Evolutionary conservation across 2,113 vertebrate genomes (phyloP).

Genomic region (Hystrix cristata): DNA sequence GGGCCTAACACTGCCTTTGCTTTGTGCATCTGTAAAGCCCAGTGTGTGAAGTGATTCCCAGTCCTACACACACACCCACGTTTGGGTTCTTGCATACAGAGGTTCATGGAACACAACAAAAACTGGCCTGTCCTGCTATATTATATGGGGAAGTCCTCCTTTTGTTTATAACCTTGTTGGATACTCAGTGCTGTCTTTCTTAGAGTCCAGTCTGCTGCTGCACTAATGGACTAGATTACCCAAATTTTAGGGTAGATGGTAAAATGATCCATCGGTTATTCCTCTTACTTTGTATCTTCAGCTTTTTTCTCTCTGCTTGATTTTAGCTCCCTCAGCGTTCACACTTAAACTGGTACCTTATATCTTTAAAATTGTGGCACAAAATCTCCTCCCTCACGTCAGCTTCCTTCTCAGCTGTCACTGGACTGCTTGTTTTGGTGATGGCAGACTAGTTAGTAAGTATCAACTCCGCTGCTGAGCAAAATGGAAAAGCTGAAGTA

Average conservation of each 20-base stretch:
- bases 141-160: background rate
- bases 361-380: background rate
- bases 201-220: background rate
- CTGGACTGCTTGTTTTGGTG: background rate
- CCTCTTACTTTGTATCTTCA: background rate
- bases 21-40: slow-evolving; percentile 36
- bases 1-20: slow-evolving; percentile 7
- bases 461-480: background rate
- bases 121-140: slow-evolving; percentile 52
- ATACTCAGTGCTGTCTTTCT: background rate
- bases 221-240: background rate
- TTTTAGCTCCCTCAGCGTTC: background rate
- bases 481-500: background rate
- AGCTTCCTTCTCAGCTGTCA: background rate
- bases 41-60: background rate
- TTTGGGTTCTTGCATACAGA: background rate
- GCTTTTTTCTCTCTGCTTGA: background rate
- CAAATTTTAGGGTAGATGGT: background rate
- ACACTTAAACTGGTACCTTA: background rate
- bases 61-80: background rate
- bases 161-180: slow-evolving; percentile 24
- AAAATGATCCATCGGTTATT: background rate
- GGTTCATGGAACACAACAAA: slow-evolving; percentile 54
- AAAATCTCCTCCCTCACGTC: background rate
- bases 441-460: background rate